These are phyloP conservation scores for cat (Felis catus) DNA, from an alignment of 2,113 vertebrate species.

Conservation along the genomic window DNA sequence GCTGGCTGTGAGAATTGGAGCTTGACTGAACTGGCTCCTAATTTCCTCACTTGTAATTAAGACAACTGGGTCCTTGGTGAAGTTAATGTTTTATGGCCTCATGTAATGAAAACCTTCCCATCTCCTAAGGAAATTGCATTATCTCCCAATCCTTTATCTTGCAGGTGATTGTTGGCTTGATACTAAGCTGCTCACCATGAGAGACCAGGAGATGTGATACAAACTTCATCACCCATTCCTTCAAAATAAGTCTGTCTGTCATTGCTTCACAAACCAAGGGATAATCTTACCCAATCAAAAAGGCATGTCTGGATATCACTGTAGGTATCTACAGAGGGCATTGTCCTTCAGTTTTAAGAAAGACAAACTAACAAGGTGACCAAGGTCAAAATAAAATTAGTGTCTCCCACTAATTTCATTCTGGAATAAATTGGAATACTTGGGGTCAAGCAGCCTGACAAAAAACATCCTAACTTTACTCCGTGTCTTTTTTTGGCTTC, in stretches of 20 bases:
- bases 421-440: neutral
- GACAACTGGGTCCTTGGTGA: neutral
- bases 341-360: neutral
- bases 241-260: neutral
- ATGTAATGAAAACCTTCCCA: neutral
- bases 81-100: neutral
- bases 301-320: neutral
- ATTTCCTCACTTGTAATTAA: neutral
- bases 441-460: neutral
- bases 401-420: neutral
- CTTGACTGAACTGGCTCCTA: neutral
- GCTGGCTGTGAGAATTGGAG: neutral
- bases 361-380: neutral
- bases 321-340: neutral
- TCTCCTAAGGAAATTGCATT: neutral
- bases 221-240: neutral
- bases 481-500: neutral
- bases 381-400: neutral
- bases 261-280: neutral
- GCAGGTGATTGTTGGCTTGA: neutral
- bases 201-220: neutral
- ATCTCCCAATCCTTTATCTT: constrained; percentile 17
- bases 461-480: neutral
- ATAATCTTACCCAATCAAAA: neutral
- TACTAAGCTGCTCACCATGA: neutral